A percentile compares a stretch with the other conserved stretches of the same genome.
phyloP scores from a whole-genome alignment of 2,888 invertebrate genomes.

The Allacma fusca region DNA sequence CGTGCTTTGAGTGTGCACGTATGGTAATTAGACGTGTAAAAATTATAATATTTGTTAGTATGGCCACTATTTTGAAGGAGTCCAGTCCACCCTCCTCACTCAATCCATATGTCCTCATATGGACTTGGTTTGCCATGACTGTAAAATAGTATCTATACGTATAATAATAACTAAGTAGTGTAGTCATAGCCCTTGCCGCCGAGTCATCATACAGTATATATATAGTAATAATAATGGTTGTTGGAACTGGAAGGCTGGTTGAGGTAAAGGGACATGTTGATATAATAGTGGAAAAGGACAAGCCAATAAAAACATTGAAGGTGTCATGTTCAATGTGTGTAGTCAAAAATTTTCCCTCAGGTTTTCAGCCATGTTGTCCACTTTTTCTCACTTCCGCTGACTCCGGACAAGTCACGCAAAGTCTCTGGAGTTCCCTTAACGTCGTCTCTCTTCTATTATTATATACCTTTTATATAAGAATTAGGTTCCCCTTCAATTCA shows the following conservation, averaged over 20 bases:
- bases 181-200: too few species aligned
- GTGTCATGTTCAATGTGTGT: conserved; percentile 60
- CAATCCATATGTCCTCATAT: background rate
- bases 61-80: background rate
- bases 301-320: conserved; percentile 57
- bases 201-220: too few species aligned
- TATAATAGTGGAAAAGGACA: conserved; percentile 43
- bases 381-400: conserved; percentile 60
- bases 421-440: conserved; percentile 33
- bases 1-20: conserved; percentile 18
- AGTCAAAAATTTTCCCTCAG: conserved; percentile 50
- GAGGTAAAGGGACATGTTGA: conserved; percentile 29
- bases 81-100: background rate
- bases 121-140: too few species aligned
- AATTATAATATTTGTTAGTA: background rate
- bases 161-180: too few species aligned
- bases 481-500: conserved; percentile 33
- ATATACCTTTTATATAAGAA: background rate
- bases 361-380: conserved; percentile 59
- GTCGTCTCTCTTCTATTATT: conserved; percentile 6
- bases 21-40: conserved; percentile 29
- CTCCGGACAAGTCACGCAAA: conserved; percentile 60
- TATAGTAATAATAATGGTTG: too few species aligned
- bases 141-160: too few species aligned
- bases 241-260: too few species aligned